Percentiles rank a stretch among this genome's conserved stretches.
These are phyloP conservation scores for Aleiodes alternator DNA, from an alignment of 2,888 invertebrate genomes.

Conservation along the genomic window DNA sequence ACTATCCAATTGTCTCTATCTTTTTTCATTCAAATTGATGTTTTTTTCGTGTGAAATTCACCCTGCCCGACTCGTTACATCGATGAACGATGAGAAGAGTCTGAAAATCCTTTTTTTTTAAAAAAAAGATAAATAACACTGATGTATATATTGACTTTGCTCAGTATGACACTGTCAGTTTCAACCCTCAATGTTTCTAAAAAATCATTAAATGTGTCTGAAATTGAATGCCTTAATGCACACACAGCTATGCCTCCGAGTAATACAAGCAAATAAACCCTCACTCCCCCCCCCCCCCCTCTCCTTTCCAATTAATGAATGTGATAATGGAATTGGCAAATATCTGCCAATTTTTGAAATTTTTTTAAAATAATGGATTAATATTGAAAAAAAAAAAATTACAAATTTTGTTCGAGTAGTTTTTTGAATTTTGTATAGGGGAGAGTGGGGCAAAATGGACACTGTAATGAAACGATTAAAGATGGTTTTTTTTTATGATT, in stretches of 20 bases:
- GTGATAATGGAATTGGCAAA: too few species aligned
- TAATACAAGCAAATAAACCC: not conserved
- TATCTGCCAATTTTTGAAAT: too few species aligned
- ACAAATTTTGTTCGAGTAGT: too few species aligned
- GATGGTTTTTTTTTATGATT: too few species aligned
- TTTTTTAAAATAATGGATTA: too few species aligned
- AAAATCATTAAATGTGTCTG: slow-evolving; percentile 56
- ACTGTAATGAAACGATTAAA: too few species aligned
- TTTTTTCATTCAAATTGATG: not conserved
- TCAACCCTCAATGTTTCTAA: slow-evolving; percentile 66
- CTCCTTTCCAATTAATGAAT: too few species aligned
- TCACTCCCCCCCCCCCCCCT: too few species aligned
- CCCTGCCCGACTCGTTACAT: not conserved
- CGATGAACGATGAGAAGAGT: slow-evolving; percentile 37
- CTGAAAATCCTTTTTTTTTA: not conserved
- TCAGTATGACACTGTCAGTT: slow-evolving; percentile 76
- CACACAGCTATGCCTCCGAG: slow-evolving; percentile 1
- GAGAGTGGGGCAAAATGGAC: too few species aligned
- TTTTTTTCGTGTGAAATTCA: slow-evolving; percentile 20
- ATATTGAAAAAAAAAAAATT: too few species aligned
- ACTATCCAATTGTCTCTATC: too few species aligned
- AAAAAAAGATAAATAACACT: slow-evolving; percentile 67
- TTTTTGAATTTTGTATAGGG: too few species aligned
- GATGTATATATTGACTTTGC: slow-evolving; percentile 76
- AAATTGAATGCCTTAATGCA: slow-evolving; percentile 37